phyloP scores from a whole-genome alignment of 2,113 vertebrate species.

The Callipepla californica region DNA sequence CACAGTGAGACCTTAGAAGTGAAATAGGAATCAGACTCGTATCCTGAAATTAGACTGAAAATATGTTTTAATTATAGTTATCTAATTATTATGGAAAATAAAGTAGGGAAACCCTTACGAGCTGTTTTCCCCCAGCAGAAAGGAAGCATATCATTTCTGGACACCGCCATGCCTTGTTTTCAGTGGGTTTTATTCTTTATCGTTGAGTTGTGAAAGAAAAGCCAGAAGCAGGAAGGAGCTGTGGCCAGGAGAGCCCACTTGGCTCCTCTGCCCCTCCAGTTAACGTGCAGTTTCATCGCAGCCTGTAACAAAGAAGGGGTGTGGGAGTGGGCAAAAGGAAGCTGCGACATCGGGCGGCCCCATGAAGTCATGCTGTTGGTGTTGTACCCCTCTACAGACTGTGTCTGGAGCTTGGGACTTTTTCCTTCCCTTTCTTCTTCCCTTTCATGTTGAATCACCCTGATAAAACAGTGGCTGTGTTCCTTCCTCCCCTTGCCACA shows the following conservation, averaged over 20 bases:
- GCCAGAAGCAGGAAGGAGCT: background rate
- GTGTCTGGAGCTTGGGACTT: background rate
- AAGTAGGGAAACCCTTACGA: background rate
- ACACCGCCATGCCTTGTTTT: background rate
- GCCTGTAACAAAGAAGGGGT: background rate
- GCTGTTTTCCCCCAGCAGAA: background rate
- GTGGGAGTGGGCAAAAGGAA: background rate
- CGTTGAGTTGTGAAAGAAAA: background rate
- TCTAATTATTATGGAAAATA: background rate
- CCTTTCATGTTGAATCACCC: background rate
- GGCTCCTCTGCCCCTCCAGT: background rate
- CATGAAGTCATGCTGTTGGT: background rate
- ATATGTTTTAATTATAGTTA: background rate
- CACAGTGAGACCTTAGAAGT: background rate
- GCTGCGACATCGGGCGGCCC: background rate
- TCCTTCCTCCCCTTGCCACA: background rate
- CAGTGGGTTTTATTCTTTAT: conserved; percentile 1
- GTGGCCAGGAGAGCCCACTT: background rate
- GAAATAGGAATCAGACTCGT: background rate
- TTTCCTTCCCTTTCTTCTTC: background rate
- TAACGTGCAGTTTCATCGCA: background rate
- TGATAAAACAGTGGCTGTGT: background rate
- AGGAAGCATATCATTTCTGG: background rate
- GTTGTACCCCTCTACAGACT: background rate
- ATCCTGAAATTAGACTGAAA: background rate